These are phyloP conservation scores for Periphyllus acericola DNA, from an alignment of 2,888 invertebrate genomes.

Conservation along the genomic window DNA sequence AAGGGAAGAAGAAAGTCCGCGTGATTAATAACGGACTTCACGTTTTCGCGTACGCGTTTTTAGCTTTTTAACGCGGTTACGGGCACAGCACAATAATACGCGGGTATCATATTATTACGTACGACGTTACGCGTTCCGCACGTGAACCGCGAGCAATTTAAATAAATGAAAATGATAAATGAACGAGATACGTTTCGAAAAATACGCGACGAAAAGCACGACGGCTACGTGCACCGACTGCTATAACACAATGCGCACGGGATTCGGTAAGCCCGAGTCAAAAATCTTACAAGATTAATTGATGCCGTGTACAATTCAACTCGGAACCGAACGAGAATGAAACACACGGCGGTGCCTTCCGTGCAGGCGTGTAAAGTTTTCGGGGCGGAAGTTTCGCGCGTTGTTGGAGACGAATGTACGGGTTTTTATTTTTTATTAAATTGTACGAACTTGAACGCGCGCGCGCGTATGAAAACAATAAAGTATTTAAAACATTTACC, in stretches of 20 bases:
- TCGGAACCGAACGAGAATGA: constrained; percentile 13
- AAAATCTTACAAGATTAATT: constrained; percentile 51
- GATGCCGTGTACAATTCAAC: neutral
- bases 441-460: neutral
- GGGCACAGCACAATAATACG: neutral
- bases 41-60: neutral
- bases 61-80: neutral
- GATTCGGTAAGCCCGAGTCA: neutral
- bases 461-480: constrained; percentile 5
- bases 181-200: neutral
- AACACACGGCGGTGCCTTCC: no score
- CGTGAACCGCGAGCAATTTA: neutral
- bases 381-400: neutral
- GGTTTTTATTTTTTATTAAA: constrained; percentile 34
- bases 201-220: neutral
- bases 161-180: constrained; percentile 21
- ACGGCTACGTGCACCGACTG: neutral
- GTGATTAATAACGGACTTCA: neutral
- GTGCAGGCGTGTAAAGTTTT: constrained; percentile 36
- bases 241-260: neutral
- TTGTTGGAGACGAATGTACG: constrained; percentile 21
- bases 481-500: constrained; percentile 32
- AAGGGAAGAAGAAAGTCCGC: neutral
- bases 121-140: neutral
- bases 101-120: neutral